These are phyloP conservation scores for Sinocyclocheilus anshuiensis DNA, from an alignment of 2,113 vertebrate genomes.

Conservation along the genomic window DNA sequence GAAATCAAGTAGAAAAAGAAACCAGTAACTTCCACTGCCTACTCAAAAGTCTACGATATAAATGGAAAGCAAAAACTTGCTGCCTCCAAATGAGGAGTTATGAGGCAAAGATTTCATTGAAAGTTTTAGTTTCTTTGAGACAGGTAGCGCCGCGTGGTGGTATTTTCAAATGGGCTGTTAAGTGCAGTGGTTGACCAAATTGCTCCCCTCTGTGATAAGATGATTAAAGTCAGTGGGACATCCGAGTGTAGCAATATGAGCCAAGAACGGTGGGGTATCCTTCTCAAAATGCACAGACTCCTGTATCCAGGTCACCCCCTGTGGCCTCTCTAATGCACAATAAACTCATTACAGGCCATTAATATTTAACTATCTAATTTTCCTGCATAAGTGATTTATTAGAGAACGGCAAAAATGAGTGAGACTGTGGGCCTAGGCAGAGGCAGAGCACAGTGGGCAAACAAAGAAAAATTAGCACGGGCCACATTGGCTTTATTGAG, in stretches of 20 bases:
- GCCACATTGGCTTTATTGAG: constrained; percentile 74
- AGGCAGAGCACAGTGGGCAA: constrained; percentile 64
- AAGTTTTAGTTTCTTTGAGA: constrained; percentile 66
- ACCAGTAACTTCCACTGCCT: not conserved
- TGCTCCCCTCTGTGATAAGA: constrained; percentile 78
- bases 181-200: constrained; percentile 72
- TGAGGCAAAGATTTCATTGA: constrained; percentile 57
- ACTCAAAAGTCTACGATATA: not conserved
- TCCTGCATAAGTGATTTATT: constrained; percentile 75
- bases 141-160: constrained; percentile 69
- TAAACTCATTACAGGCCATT: constrained; percentile 81
- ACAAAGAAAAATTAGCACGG: constrained; percentile 69
- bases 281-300: constrained; percentile 30
- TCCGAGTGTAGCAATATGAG: constrained; percentile 75
- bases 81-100: constrained; percentile 27
- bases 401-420: constrained; percentile 68
- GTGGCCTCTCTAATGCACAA: constrained; percentile 68
- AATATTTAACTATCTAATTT: constrained; percentile 80
- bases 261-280: constrained; percentile 43
- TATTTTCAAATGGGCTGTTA: constrained; percentile 75
- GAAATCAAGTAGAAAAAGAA: not conserved
- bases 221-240: constrained; percentile 84
- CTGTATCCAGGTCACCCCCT: constrained; percentile 64
- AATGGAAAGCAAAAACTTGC: constrained; percentile 17
- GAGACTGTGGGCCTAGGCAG: constrained; percentile 68